Evolutionary conservation across 2,113 vertebrate genomes (phyloP), one percentile per base, ranked within the genome.

Genomic region (Erythrolamprus reginae): DNA sequence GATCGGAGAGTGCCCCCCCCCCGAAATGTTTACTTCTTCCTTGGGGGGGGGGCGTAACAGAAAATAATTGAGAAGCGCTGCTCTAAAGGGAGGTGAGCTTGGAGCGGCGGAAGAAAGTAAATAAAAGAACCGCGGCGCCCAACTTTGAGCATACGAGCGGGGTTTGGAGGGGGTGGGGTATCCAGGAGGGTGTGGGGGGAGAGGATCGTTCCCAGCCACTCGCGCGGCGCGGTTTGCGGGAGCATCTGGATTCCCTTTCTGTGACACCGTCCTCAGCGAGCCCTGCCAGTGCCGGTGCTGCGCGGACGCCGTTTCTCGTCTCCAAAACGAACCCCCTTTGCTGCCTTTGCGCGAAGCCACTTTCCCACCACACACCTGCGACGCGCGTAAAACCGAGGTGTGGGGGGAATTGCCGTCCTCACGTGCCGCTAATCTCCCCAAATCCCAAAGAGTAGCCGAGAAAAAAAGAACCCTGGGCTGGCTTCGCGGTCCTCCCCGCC

Each of bases 401-500:
- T 19, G 28, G 42, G 28, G 0, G 1, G n/a, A n/a, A n/a, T 83
- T 26, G 85, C 56, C 84, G 28, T 23, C 26, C 38, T 88, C 13
- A 10, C 48, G 38, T 87, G n/a, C 82, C 48, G 9, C 65, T 7
- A 13, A 15, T 15, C 24, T 0, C 13, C 33, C 38, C 10, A 19
- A 65, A 26, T 1, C 61, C 17, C n/a, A n/a, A 10, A 19, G 33
- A 52, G 58, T 3, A 33, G 58, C 50, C 17, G 38, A 4, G 33
- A 17, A 24, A 3, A 21, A 0, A 84, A 13, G n/a, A n/a, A n/a
- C n/a, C n/a, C 10, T 10, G 12, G 53, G 45, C 38, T 28, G 45
- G 38, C 58, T 83, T 24, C 77, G 85, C 51, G 21, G 97, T 97
- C 23, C 51, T 10, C 50, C 23, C 77, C 33, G 33, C 33, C 23